Evolutionary conservation across 37 sponge, comb jelly and placozoan genomes (phyloP).

Genomic region (Axinella damicornis): DNA sequence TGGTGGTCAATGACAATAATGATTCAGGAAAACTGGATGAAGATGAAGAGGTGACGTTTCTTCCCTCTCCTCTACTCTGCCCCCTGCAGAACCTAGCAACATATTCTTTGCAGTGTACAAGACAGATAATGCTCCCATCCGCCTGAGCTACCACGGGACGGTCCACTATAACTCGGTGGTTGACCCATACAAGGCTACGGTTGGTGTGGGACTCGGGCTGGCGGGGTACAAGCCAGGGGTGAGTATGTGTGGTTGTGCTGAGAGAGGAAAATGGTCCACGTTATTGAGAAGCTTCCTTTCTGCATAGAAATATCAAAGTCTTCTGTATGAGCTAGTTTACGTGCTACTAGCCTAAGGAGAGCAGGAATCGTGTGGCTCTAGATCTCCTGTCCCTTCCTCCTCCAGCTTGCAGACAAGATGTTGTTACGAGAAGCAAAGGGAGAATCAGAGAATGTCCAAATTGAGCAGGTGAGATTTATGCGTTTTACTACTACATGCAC

Average conservation of each 20-base stretch:
- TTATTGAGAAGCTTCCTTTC: not conserved
- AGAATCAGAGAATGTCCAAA: conserved; percentile 79
- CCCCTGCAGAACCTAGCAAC: conserved; percentile 88
- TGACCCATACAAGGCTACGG: conserved; percentile 90
- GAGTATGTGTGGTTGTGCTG: conserved; percentile 39
- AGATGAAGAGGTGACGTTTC: too few species aligned
- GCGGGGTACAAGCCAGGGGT: conserved; percentile 96
- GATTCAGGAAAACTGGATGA: too few species aligned
- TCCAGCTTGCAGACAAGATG: conserved; percentile 80
- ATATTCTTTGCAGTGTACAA: conserved; percentile 92
- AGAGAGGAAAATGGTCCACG: not conserved
- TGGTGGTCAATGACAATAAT: too few species aligned
- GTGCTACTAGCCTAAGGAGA: conserved; percentile 16
- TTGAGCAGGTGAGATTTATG: conserved; percentile 59
- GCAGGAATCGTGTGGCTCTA: too few species aligned
- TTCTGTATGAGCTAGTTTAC: conserved; percentile 6
- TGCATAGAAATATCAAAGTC: not conserved
- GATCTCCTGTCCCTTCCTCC: not conserved
- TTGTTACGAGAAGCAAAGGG: conserved; percentile 56
- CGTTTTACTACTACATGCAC: too few species aligned
- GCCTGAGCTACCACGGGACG: conserved; percentile 90
- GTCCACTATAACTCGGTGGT: conserved; percentile 96
- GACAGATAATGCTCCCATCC: conserved; percentile 94
- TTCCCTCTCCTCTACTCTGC: too few species aligned
- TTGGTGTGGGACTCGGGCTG: conserved; percentile 96